Evolutionary conservation across 2,797 vertebrate genomes (phyloP).

Genomic region (Myotis vivesi): DNA sequence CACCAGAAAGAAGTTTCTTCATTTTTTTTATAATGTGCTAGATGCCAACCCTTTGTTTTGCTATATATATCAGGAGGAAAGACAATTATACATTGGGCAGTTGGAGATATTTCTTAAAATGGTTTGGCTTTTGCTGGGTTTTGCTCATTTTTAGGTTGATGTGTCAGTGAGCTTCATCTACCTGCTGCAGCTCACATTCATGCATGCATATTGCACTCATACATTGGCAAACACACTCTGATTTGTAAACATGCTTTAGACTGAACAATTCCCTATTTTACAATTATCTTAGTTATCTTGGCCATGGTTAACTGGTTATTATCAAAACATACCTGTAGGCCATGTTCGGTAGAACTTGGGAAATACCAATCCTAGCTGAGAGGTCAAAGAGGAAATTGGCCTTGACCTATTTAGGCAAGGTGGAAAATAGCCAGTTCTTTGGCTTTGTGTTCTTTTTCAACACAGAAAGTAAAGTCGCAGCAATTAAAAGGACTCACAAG

Average conservation of each 20-base stretch:
- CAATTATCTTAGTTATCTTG: neutral
- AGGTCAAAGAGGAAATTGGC: neutral
- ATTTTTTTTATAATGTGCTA: neutral
- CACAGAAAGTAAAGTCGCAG: slow-evolving; percentile 25
- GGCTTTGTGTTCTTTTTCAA: slow-evolving; percentile 36
- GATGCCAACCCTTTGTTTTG: neutral
- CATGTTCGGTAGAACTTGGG: neutral
- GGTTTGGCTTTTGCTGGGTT: slow-evolving; percentile 13
- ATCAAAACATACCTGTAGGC: slow-evolving; percentile 3
- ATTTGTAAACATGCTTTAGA: slow-evolving; percentile 12
- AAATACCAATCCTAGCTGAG: neutral
- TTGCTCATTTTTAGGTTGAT: neutral
- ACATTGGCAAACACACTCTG: neutral
- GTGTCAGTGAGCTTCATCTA: neutral
- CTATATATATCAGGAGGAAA: neutral
- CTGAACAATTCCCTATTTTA: slow-evolving; percentile 24
- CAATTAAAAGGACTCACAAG: slow-evolving; percentile 32
- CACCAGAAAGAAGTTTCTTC: neutral
- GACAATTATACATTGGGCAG: neutral
- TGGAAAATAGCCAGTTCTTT: slow-evolving; percentile 20
- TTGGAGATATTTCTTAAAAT: neutral
- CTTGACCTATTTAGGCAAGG: slow-evolving; percentile 12
- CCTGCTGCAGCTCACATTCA: neutral
- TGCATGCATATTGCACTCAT: neutral
- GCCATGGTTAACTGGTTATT: neutral